phyloP scores from a whole-genome alignment of 2,113 vertebrate genomes.

The Stegostoma tigrinum region DNA sequence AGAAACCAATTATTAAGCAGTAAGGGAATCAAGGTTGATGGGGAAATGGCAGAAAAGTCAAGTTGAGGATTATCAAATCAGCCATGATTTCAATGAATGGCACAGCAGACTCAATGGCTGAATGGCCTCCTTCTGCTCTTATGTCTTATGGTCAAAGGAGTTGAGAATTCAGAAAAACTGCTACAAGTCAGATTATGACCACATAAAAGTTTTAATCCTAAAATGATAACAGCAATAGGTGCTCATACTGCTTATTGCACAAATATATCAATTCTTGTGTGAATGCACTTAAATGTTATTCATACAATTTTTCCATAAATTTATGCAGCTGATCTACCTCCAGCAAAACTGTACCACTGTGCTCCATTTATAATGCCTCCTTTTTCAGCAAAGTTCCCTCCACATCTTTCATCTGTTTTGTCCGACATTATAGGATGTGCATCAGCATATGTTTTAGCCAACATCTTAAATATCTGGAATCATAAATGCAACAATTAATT shows the following conservation, averaged over 20 bases:
- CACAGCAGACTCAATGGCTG: no score
- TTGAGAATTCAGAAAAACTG: neutral
- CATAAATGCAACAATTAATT: neutral
- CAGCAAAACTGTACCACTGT: slow-evolving; percentile 92
- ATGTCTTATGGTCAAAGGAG: neutral
- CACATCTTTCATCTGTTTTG: slow-evolving; percentile 76
- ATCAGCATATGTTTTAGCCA: slow-evolving; percentile 80
- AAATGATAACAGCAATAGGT: neutral
- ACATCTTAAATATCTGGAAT: slow-evolving; percentile 73
- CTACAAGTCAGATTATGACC: neutral
- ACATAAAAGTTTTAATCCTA: neutral
- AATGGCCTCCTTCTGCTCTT: no score
- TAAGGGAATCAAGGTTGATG: no score
- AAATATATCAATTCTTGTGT: neutral
- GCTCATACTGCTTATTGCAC: neutral
- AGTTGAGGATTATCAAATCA: no score
- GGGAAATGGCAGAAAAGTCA: no score
- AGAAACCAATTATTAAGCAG: no score
- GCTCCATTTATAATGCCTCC: slow-evolving; percentile 90
- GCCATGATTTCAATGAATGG: no score
- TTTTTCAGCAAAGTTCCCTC: slow-evolving; percentile 72
- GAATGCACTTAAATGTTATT: neutral
- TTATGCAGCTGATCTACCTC: slow-evolving; percentile 62
- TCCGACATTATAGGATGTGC: slow-evolving; percentile 80
- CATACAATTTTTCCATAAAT: neutral